Percentiles rank a stretch among this genome's conserved stretches.
These are phyloP conservation scores for Fabriciana adippe DNA, from an alignment of 2,888 invertebrate genomes.

Conservation along the genomic window DNA sequence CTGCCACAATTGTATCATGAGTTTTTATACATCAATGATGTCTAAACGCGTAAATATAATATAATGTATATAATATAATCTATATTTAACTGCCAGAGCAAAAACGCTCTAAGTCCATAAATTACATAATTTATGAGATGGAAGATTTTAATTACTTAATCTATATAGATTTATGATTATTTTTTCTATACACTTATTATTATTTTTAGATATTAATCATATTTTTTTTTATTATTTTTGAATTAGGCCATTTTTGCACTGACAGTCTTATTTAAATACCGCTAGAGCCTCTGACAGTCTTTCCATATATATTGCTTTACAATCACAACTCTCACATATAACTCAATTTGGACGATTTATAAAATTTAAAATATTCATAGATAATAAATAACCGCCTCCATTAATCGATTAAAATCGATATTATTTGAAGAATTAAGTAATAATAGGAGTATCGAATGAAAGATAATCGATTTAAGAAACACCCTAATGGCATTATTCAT, in stretches of 20 bases:
- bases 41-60: too few species aligned
- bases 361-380: conserved; percentile 1
- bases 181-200: too few species aligned
- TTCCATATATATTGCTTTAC: conserved; percentile 63
- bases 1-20: too few species aligned
- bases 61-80: too few species aligned
- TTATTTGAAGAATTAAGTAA: not conserved
- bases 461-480: not conserved
- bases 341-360: conserved; percentile 25
- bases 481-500: not conserved
- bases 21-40: too few species aligned
- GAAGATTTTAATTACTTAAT: too few species aligned
- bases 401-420: not conserved
- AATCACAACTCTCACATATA: conserved; percentile 59
- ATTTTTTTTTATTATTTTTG: conserved; percentile 15
- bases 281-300: conserved; percentile 73
- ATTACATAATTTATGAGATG: too few species aligned
- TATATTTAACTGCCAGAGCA: too few species aligned
- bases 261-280: conserved; percentile 32
- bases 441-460: conserved; percentile 3
- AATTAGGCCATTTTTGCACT: conserved; percentile 13
- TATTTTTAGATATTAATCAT: conserved; percentile 2
- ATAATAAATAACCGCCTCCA: conserved; percentile 1
- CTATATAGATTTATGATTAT: too few species aligned
- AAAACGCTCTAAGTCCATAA: too few species aligned